These are phyloP conservation scores for Erebia ligea DNA, from an alignment of 2,888 invertebrate species.

Conservation along the genomic window DNA sequence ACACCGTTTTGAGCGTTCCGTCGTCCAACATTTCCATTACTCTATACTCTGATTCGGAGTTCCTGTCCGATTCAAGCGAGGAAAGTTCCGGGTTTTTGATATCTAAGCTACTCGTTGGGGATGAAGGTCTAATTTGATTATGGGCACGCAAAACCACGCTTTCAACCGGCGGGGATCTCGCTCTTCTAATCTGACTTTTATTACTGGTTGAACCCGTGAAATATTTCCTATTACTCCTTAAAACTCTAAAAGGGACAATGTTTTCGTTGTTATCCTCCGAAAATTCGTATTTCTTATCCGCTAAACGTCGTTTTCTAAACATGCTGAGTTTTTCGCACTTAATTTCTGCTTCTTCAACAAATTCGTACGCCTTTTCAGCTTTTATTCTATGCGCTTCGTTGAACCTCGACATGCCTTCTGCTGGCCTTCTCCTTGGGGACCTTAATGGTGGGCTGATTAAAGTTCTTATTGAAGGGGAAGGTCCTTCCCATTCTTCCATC, in stretches of 20 bases:
- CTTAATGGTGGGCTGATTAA: constrained; percentile 76
- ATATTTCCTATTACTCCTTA: constrained; percentile 81
- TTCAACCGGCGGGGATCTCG: constrained; percentile 75
- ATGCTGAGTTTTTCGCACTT: constrained; percentile 94
- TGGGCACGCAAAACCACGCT: constrained; percentile 74
- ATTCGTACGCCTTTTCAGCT: constrained; percentile 92
- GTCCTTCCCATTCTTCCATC: constrained; percentile 80
- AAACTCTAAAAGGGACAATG: constrained; percentile 86
- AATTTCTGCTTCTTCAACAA: constrained; percentile 90
- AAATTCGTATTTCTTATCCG: constrained; percentile 96
- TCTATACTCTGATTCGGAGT: constrained; percentile 77
- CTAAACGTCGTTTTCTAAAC: constrained; percentile 91
- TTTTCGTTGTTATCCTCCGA: constrained; percentile 90
- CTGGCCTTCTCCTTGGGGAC: constrained; percentile 74
- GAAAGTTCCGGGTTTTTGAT: constrained; percentile 58
- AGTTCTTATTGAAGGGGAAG: constrained; percentile 75
- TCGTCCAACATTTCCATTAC: constrained; percentile 80
- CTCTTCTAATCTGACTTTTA: constrained; percentile 57
- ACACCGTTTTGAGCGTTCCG: constrained; percentile 76
- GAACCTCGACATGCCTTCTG: constrained; percentile 79
- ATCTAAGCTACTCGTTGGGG: constrained; percentile 60
- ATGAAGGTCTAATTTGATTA: constrained; percentile 73
- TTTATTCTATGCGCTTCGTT: constrained; percentile 79
- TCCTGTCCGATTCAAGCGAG: constrained; percentile 64
- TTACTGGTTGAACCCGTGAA: constrained; percentile 72